Evolutionary conservation across 2,888 invertebrate genomes (phyloP).

Genomic region (Colostygia pectinataria): DNA sequence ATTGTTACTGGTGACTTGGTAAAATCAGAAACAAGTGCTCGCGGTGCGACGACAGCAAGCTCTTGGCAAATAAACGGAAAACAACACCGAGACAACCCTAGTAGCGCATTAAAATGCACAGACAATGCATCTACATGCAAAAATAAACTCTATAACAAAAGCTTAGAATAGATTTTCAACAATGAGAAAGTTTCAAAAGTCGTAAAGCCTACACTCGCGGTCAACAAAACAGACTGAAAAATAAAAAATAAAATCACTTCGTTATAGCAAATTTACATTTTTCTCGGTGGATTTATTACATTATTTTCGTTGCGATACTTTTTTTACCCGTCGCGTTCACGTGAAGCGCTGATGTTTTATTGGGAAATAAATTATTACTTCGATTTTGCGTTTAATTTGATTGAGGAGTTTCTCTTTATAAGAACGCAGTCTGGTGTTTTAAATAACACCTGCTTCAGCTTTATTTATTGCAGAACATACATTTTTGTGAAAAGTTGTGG

Average conservation of each 20-base stretch:
- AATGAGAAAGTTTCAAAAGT: conserved; percentile 32
- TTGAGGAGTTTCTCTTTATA: conserved; percentile 43
- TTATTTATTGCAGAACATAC: conserved; percentile 10
- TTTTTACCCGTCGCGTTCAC: conserved; percentile 42
- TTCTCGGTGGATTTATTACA: conserved; percentile 60
- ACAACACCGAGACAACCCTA: conserved; percentile 41
- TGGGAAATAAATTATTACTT: conserved; percentile 46
- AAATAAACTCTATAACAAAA: conserved; percentile 27
- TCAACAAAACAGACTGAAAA: conserved; percentile 43
- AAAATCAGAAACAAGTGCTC: conserved; percentile 1
- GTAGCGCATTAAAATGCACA: conserved; percentile 41
- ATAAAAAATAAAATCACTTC: conserved; percentile 67
- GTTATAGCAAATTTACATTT: conserved; percentile 76
- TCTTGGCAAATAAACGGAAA: conserved; percentile 49
- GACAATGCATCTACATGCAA: conserved; percentile 28
- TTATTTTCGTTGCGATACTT: conserved; percentile 51
- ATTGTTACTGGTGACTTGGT: not conserved
- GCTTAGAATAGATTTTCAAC: conserved; percentile 27
- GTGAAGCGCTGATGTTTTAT: conserved; percentile 46
- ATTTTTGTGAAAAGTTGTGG: too few species aligned
- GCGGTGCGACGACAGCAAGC: conserved; percentile 39
- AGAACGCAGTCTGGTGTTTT: conserved; percentile 27
- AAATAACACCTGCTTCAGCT: conserved; percentile 29
- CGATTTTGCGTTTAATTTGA: conserved; percentile 49
- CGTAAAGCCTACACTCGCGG: conserved; percentile 48